A percentile compares a stretch with the other conserved stretches of the same genome.
Conservation (phyloP, 2,113 vertebrate species). For the Otis tarda region DNA sequence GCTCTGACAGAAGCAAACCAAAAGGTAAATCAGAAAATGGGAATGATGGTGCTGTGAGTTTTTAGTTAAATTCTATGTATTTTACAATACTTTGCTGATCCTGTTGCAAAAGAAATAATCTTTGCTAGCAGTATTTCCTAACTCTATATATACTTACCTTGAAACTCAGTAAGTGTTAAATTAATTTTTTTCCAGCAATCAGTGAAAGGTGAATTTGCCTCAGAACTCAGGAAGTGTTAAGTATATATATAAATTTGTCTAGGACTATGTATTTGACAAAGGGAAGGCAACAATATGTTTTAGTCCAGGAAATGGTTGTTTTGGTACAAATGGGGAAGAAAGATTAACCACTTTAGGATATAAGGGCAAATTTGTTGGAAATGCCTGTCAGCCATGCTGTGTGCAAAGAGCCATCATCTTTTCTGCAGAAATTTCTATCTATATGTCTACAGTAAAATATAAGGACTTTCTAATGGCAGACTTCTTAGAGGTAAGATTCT, state of each 20-base stretch:
- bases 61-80: background rate
- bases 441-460: background rate
- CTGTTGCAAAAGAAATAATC: background rate
- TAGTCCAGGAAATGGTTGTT: background rate
- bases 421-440: background rate
- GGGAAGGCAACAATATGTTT: background rate
- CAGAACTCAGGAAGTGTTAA: background rate
- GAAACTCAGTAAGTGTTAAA: background rate
- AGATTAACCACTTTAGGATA: background rate
- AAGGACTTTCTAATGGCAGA: background rate
- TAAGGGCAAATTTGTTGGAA: background rate
- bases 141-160: background rate
- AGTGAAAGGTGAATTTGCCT: background rate
- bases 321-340: background rate
- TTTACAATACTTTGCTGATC: background rate
- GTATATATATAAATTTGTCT: background rate
- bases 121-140: background rate
- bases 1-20: constrained; percentile 14
- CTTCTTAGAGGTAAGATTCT: background rate
- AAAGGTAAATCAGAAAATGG: constrained; percentile 56
- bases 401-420: background rate
- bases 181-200: background rate
- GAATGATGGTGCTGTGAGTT: background rate
- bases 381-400: background rate
- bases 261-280: background rate